Base-by-base conservation (phyloP, 1,140 invertebrate genomes). In the Thrips palmi region DNA sequence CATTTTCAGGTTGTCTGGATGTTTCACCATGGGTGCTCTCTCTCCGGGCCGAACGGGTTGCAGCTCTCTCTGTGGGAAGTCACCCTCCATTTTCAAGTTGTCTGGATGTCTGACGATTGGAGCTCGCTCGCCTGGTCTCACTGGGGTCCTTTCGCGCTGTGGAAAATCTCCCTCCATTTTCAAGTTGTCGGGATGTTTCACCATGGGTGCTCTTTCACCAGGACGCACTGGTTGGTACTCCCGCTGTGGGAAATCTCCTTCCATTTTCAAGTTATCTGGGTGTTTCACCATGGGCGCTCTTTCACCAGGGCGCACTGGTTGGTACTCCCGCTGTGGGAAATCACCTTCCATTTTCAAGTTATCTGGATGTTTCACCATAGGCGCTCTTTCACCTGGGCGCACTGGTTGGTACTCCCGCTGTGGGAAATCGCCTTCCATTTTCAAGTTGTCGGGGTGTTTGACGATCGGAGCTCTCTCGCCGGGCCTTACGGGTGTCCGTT, bases 351-450 rank as follows among this genome's bases (percentile, higher is more conserved):
- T 49, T 40, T 51, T 47, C 2, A 63, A 40, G 43, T 62, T 61
- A 43, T 63, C 57, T 6, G 45, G 12, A 22, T 50, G 52, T 42
- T 40, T 55, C 17, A 49, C 57, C 1, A 61, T 48, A 4, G 53
- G 49, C 3, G 52, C 49, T 42, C 61, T 49, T 32, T 68, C 64
- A 11, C 62, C 64, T 7, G 43, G 42, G 21, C 21, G 7, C 17
- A 41, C 77, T 49, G 62, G 48, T 0, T 67, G 56, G 50, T 62
- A 61, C 34, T 64, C 59, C 0, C 63, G 67, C 33, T 60, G 55
- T 45, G 75, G 68, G 46, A 76, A 75, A 0, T 74, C 67, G 5
- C 71, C 70, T 56, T 76, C 72, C 3, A 68, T 65, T 43, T 54
- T 59, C 0, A 77, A 52, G 48, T 76, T 77, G 49, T 72, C 66